phyloP scores from a whole-genome alignment of 2,113 vertebrate genomes.

The Caranx ignobilis region DNA sequence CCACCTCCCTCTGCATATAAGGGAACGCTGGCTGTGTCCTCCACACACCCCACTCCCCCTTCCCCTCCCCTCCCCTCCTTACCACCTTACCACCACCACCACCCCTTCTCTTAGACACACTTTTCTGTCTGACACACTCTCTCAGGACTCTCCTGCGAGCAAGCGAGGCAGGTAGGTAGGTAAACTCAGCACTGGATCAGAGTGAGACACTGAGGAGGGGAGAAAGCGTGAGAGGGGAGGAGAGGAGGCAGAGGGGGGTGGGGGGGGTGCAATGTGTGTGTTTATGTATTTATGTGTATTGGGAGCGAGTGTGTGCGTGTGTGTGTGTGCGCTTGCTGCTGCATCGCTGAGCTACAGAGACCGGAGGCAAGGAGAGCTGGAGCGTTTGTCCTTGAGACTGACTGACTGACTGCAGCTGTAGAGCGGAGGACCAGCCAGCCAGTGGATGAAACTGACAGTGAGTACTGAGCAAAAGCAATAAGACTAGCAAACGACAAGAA shows the following conservation, averaged over 20 bases:
- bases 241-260: neutral
- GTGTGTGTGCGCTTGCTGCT: slow-evolving; percentile 59
- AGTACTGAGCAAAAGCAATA: slow-evolving; percentile 56
- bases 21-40: slow-evolving; percentile 46
- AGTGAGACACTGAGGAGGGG: slow-evolving; percentile 56
- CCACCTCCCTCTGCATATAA: slow-evolving; percentile 65
- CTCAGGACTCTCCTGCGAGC: slow-evolving; percentile 70
- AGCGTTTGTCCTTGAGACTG: slow-evolving; percentile 99
- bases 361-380: slow-evolving; percentile 85
- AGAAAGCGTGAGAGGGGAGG: slow-evolving; percentile 9
- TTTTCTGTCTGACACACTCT: slow-evolving; percentile 74
- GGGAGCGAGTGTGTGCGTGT: slow-evolving; percentile 16
- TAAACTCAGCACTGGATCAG: slow-evolving; percentile 73
- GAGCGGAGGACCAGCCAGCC: slow-evolving; percentile 65
- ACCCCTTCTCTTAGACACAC: slow-evolving; percentile 61
- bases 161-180: slow-evolving; percentile 63
- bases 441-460: slow-evolving; percentile 76
- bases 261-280: slow-evolving; percentile 24
- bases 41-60: neutral
- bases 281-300: slow-evolving; percentile 28
- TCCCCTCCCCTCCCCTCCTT: neutral
- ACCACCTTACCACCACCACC: neutral
- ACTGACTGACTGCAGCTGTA: slow-evolving; percentile 82
- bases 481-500: slow-evolving; percentile 8
- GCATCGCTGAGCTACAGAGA: slow-evolving; percentile 87